phyloP scores from a whole-genome alignment of 2,113 vertebrate species.

The Dromas ardeola region DNA sequence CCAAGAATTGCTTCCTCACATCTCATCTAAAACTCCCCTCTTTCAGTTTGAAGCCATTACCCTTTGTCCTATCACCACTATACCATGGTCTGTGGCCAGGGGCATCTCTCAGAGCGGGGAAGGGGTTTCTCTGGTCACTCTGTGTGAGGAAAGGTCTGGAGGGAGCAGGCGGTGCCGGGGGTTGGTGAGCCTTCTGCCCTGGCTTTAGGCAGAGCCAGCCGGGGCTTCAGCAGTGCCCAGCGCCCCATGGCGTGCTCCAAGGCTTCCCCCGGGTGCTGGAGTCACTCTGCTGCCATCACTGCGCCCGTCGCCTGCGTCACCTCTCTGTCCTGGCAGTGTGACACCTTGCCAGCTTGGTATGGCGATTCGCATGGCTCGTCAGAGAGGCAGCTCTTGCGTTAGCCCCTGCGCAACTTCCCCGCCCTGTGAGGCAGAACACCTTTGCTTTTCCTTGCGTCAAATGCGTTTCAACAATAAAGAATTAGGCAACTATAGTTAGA shows the following conservation, averaged over 20 bases:
- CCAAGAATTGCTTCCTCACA: too few relatives aligned
- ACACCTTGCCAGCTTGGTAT: not conserved
- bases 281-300: not conserved
- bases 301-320: fast-evolving
- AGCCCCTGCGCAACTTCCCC: not conserved
- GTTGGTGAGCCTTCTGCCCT: not conserved
- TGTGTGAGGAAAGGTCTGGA: not conserved
- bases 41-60: too few relatives aligned
- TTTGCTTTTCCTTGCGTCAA: not conserved
- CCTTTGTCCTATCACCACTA: too few relatives aligned
- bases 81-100: fast-evolving
- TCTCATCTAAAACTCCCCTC: too few relatives aligned
- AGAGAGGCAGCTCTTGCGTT: not conserved
- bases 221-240: not conserved
- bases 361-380: too few relatives aligned
- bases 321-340: not conserved
- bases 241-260: fast-evolving
- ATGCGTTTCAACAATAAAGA: not conserved
- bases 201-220: not conserved
- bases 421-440: not conserved
- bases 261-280: not conserved
- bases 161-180: not conserved
- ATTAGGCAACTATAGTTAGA: not conserved
- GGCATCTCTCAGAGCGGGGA: not conserved
- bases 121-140: not conserved